A percentile compares a stretch with the other conserved stretches of the same genome.
Conservation (phyloP, 2,113 vertebrate species). For the Uropsilus gracilis region DNA sequence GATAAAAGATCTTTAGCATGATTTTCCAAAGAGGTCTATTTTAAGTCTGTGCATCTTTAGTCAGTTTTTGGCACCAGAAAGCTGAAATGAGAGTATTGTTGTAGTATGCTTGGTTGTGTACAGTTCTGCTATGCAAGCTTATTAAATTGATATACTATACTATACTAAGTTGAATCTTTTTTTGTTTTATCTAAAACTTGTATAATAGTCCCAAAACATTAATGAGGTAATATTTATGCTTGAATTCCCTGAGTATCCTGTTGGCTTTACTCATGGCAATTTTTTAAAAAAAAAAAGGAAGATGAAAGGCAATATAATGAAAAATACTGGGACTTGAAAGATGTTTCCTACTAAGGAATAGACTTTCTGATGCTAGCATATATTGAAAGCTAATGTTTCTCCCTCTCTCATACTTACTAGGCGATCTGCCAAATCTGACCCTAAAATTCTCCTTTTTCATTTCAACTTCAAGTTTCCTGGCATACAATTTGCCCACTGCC, state of each 20-base stretch:
- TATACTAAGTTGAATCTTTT: constrained; percentile 3
- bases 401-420: background rate
- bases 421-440: background rate
- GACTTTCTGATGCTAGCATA: background rate
- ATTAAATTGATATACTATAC: background rate
- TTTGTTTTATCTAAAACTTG: constrained; percentile 27
- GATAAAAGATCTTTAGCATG: constrained; percentile 7
- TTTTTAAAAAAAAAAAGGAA: background rate
- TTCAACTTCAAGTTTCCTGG: background rate
- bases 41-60: constrained; percentile 14
- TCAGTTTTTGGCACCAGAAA: background rate
- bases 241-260: background rate
- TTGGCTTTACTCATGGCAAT: background rate
- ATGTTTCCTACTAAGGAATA: background rate
- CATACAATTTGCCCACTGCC: background rate
- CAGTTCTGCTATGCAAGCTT: background rate
- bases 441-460: background rate
- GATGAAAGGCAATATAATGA: background rate
- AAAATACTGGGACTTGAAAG: background rate
- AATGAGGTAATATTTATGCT: constrained; percentile 8
- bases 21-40: background rate
- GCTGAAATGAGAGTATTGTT: background rate
- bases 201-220: constrained; percentile 16
- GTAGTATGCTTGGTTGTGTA: background rate
- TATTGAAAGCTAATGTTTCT: background rate